Conservation (phyloP, 2,797 vertebrate genomes). For the Betta splendens region DNA sequence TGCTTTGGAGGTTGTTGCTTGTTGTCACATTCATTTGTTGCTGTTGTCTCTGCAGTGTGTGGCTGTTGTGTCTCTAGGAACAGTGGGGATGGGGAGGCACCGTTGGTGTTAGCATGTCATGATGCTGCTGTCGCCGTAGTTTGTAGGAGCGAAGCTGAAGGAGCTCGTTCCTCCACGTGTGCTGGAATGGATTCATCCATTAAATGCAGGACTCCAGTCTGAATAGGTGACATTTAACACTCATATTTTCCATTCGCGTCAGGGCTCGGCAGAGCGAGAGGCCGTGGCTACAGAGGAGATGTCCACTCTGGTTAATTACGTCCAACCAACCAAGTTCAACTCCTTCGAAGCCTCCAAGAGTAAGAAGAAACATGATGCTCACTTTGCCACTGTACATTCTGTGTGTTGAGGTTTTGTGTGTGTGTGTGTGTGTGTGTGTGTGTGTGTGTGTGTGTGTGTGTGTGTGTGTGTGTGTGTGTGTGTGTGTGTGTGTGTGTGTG, state of each 20-base stretch:
- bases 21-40: constrained; percentile 5
- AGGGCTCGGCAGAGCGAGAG: constrained; percentile 95
- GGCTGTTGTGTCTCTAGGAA: no score
- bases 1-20: constrained; percentile 16
- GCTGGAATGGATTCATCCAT: neutral
- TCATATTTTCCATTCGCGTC: constrained; percentile 20
- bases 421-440: constrained; percentile 33
- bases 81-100: no score
- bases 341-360: constrained; percentile 97
- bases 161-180: neutral
- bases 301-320: constrained; percentile 98
- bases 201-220: neutral
- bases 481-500: constrained; percentile 22
- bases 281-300: constrained; percentile 97
- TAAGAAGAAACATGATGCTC: constrained; percentile 73
- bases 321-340: constrained; percentile 98
- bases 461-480: constrained; percentile 21
- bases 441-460: neutral
- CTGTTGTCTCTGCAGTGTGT: constrained; percentile 5
- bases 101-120: constrained; percentile 9
- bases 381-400: neutral
- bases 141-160: no score
- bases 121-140: no score
- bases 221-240: neutral
- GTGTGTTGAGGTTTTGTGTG: no score